Evolutionary conservation across 2,888 invertebrate species (phyloP), one percentile per base, ranked within the genome.

Genomic region (Agrochola lota): DNA sequence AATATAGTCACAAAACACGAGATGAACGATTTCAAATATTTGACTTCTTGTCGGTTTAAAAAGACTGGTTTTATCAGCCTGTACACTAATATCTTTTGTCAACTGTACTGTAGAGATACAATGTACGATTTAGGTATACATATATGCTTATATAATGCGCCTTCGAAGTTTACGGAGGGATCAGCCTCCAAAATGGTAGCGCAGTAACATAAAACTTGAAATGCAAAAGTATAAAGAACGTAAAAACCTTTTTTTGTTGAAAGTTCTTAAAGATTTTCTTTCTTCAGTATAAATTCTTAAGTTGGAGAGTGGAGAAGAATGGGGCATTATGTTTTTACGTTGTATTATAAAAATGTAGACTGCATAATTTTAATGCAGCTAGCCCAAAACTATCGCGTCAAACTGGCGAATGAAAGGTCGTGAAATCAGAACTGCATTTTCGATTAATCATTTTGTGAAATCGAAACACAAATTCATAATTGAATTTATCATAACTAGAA

Each of bases 111-210:
- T 20, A 52, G 23, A 23, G 52, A 0, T 20, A 52, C 8, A 52
- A 23, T 52, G 52, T 52, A 52, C 20, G 8, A 20, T 62, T 57
- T 5, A 43, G 4, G 52, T 49, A 30, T 40, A 40, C 43, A 43
- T 43, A 46, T 46, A 46, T 46, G 49, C n/a, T 40, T 43, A 62
- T 60, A 60, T n/a, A 59, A 52, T 49, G n/a, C 17, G 43, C 15
- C 52, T 17, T 23, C 20, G 0, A 59, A 77, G 55, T 79, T 62
- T 30, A 78, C 30, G 15, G 17, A 30, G 20, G 6, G 78, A 40
- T 78, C 35, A 62, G 43, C 12, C n/a, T 23, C 23, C 30, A 62
- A 60, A 70, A 46, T 46, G 30, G 8, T 15, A 17, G 30, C 17
- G 15, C n/a, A n/a, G 40, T n/a, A 8, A 23, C 11, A n/a, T 52